A percentile compares a stretch with the other conserved stretches of the same genome.
These are phyloP conservation scores for Eupithecia insigniata DNA, from an alignment of 2,888 invertebrate species.

Conservation along the genomic window DNA sequence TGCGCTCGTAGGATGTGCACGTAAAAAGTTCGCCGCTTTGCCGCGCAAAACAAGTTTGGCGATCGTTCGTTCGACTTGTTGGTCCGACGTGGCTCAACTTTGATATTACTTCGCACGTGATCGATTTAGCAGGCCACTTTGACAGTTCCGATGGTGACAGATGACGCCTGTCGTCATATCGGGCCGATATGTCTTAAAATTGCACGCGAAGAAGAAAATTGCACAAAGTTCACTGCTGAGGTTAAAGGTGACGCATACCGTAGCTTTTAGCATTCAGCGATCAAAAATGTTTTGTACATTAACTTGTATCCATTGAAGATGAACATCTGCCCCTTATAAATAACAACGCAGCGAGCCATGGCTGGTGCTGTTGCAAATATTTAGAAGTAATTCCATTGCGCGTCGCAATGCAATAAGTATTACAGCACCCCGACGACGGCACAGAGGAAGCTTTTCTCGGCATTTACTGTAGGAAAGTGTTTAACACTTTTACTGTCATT, in stretches of 20 bases:
- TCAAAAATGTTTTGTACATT: neutral
- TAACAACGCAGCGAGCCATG: slow-evolving; percentile 9
- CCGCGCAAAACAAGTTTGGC: slow-evolving; percentile 48
- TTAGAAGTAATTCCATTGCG: slow-evolving; percentile 23
- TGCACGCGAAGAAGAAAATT: too few relatives aligned
- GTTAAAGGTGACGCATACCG: neutral
- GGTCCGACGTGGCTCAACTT: slow-evolving; percentile 73
- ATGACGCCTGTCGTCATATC: slow-evolving; percentile 78
- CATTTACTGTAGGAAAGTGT: slow-evolving; percentile 69
- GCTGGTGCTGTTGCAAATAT: slow-evolving; percentile 9
- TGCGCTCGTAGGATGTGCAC: slow-evolving; percentile 62
- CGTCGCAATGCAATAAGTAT: slow-evolving; percentile 41
- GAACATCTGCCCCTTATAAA: slow-evolving; percentile 3
- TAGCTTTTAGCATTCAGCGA: neutral
- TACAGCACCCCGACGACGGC: slow-evolving; percentile 35
- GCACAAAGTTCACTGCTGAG: neutral
- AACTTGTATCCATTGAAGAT: neutral
- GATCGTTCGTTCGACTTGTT: slow-evolving; percentile 60
- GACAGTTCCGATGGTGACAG: slow-evolving; percentile 82
- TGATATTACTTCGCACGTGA: slow-evolving; percentile 82
- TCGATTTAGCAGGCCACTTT: slow-evolving; percentile 79
- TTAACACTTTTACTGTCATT: slow-evolving; percentile 80
- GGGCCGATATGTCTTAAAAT: slow-evolving; percentile 79
- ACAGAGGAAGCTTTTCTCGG: slow-evolving; percentile 47
- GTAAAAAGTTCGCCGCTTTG: slow-evolving; percentile 65